These are phyloP conservation scores for Diadema setosum DNA, from an alignment of 35 echinoderm and acorn worm genomes.

Conservation along the genomic window DNA sequence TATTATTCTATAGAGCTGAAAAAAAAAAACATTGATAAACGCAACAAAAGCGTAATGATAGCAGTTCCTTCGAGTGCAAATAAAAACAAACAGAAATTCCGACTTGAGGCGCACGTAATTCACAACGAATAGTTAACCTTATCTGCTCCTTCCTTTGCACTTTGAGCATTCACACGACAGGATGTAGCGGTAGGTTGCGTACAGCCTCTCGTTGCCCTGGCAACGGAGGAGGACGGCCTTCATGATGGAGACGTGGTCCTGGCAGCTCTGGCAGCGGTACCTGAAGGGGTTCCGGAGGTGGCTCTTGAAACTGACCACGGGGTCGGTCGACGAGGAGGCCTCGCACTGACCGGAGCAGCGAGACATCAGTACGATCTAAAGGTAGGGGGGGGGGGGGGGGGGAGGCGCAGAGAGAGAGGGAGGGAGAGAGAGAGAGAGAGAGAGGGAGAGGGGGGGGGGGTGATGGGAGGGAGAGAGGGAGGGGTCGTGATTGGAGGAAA, in stretches of 20 bases:
- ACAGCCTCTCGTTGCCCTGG: slow-evolving; percentile 39
- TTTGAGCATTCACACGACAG: slow-evolving; percentile 39
- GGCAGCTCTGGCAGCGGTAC: slow-evolving; percentile 66
- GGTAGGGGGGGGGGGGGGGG: not conserved
- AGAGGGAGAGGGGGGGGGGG: too few relatives aligned
- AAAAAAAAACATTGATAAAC: too few relatives aligned
- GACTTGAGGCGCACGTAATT: too few relatives aligned
- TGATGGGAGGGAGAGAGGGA: too few relatives aligned
- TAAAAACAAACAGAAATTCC: too few relatives aligned
- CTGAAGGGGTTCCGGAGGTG: slow-evolving; percentile 53
- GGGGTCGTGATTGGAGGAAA: too few relatives aligned
- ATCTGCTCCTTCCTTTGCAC: slow-evolving; percentile 32
- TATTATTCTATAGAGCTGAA: too few relatives aligned
- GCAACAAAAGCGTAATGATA: too few relatives aligned
- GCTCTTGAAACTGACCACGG: slow-evolving; percentile 56
- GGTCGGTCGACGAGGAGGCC: slow-evolving; percentile 41
- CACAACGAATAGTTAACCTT: too few relatives aligned
- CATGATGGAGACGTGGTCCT: slow-evolving; percentile 61
- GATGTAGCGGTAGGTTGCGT: slow-evolving; percentile 73
- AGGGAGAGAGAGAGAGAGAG: not conserved
- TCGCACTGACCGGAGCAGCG: slow-evolving; percentile 60
- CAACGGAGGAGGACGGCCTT: slow-evolving; percentile 62
- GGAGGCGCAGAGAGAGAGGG: not conserved
- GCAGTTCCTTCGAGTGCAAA: too few relatives aligned
- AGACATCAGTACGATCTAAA: slow-evolving; percentile 62